Base-by-base conservation (phyloP, 2,113 vertebrate genomes). In the Balaeniceps rex region DNA sequence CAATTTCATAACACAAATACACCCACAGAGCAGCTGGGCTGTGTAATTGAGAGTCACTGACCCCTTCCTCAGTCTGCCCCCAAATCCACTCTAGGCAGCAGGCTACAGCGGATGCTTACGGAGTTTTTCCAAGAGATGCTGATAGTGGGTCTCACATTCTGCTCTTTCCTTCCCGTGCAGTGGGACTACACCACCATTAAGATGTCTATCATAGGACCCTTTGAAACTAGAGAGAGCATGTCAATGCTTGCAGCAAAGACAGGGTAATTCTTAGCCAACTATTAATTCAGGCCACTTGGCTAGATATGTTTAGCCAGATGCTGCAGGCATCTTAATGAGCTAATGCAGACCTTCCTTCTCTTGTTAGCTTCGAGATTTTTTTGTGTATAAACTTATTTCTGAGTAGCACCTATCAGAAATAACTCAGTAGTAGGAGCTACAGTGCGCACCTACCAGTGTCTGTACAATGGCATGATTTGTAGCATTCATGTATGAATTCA, bases 391-490 rank as follows among this genome's bases (percentile, higher is more conserved):
- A 19, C 65, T 83, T 4, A 54, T 33, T 68, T 55, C 60, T 63
- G 74, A 75, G 87, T 2, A 65, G 82, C 65, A 63, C 40, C 77
- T 51, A 71, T 34, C 72, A 75, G 91, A 26, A 77, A 60, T 57
- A 55, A 71, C 42, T 11, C 61, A 4, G 11, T 5, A 11, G 9
- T 3, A 29, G 63, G 64, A 76, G 36, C 18, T 6, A 34, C 78
- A 61, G 61, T 72, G 94, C 83, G 93, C 83, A 98, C 99, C 98
- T 97, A 99, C 99, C 96, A 99, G 99, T 60, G 99, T 99, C 98
- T 99, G 99, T 75, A 99, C 99, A 87, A 99, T 99, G 97, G 99
- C 99, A 8, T 99, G 99, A 79, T 99, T 99, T 96, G 99, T 99
- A 90, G 99, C 99, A 2, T 99, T 99, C 99, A 99, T 99, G 97